Percentiles rank a stretch among this genome's conserved stretches.
Evolutionary conservation across 1,140 invertebrate species (phyloP).

Genomic region (Temnothorax longispinosus): DNA sequence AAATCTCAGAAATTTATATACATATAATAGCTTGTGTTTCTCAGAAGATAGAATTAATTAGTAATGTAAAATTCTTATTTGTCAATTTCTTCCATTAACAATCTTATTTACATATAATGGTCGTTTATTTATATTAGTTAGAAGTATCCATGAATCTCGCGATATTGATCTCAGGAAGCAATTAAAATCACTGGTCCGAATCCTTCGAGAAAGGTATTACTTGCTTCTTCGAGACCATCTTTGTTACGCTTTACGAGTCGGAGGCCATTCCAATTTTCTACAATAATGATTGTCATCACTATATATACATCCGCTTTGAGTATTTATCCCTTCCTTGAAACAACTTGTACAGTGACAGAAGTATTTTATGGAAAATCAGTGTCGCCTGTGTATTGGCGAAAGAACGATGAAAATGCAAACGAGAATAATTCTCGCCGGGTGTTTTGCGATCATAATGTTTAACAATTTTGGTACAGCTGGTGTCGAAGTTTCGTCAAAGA

Average conservation of each 20-base stretch:
- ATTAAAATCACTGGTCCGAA: constrained; percentile 51
- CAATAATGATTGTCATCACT: constrained; percentile 72
- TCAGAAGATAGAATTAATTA: neutral
- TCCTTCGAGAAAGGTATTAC: neutral
- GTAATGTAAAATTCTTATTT: neutral
- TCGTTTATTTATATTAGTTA: constrained; percentile 18
- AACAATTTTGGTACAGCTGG: neutral
- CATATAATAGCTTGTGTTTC: neutral
- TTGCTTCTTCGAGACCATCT: neutral
- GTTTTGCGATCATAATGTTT: neutral
- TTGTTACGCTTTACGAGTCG: constrained; percentile 43
- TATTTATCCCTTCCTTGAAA: constrained; percentile 62
- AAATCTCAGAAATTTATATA: neutral
- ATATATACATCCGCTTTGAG: constrained; percentile 52
- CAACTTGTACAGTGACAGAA: neutral
- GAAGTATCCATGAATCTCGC: neutral
- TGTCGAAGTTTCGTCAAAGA: constrained; percentile 59
- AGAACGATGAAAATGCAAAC: constrained; percentile 47
- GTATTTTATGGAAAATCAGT: constrained; percentile 39
- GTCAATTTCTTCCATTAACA: neutral
- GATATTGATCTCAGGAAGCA: constrained; percentile 62
- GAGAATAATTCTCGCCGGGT: neutral
- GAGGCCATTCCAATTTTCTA: constrained; percentile 72
- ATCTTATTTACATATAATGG: constrained; percentile 29
- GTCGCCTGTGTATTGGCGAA: constrained; percentile 1